Evolutionary conservation across 2,113 vertebrate genomes (phyloP).

Genomic region (Pelecanus crispus): DNA sequence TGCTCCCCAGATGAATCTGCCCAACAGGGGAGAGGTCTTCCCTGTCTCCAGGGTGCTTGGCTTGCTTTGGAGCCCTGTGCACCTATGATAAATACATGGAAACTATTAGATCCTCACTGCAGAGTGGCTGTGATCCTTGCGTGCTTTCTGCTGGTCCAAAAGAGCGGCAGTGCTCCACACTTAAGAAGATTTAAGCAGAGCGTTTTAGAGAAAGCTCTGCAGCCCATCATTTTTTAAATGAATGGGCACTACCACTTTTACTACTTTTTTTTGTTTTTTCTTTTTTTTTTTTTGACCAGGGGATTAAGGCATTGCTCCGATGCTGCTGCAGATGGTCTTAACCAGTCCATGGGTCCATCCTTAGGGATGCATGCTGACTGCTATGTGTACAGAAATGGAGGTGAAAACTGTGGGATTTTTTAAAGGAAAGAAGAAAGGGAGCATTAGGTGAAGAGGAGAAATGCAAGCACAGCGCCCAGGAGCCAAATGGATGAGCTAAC

Average conservation of each 20-base stretch:
- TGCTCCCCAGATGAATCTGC: conserved; percentile 10
- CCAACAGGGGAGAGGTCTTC: background rate
- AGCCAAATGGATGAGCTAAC: background rate
- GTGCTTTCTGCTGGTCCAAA: background rate
- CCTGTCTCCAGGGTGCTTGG: background rate
- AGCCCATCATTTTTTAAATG: background rate
- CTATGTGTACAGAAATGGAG: background rate
- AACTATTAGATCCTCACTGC: background rate
- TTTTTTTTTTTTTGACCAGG: background rate
- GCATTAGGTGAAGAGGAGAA: background rate
- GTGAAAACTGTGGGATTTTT: background rate
- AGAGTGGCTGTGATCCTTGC: background rate
- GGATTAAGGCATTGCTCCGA: background rate
- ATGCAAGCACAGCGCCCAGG: background rate
- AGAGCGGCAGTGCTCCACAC: background rate
- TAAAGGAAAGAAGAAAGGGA: background rate
- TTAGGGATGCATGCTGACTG: background rate
- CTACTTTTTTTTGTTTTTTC: background rate
- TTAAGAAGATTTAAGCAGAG: background rate
- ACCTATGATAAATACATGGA: background rate
- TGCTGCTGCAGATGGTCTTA: background rate
- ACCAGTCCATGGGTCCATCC: background rate
- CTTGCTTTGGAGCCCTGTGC: background rate
- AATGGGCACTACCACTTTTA: background rate
- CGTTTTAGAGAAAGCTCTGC: background rate